Evolutionary conservation across 2,888 invertebrate species (phyloP).

Genomic region (Cerceris rybyensis): DNA sequence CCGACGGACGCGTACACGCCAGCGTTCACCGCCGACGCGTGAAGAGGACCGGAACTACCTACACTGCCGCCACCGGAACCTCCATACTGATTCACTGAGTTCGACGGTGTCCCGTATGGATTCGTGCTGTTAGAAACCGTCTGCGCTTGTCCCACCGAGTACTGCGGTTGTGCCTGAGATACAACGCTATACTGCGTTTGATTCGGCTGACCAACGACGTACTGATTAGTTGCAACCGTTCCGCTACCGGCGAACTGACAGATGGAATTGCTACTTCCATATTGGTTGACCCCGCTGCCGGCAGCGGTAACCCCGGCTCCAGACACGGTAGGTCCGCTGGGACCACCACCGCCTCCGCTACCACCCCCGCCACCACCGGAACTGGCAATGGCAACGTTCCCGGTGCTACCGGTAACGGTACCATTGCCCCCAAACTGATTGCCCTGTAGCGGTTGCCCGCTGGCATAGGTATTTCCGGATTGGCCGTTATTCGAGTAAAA

Average conservation of each 20-base stretch:
- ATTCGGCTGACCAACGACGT: constrained; percentile 64
- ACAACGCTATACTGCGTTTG: constrained; percentile 67
- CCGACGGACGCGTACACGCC: constrained; percentile 76
- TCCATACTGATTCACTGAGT: constrained; percentile 76
- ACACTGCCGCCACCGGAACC: constrained; percentile 27
- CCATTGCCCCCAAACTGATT: constrained; percentile 72
- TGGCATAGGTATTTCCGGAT: constrained; percentile 52
- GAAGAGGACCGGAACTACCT: constrained; percentile 49
- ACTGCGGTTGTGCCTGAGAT: constrained; percentile 67
- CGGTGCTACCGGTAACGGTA: too few species aligned
- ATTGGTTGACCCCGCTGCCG: constrained; percentile 62
- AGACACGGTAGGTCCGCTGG: too few species aligned
- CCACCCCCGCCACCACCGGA: too few species aligned
- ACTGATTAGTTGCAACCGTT: constrained; percentile 73
- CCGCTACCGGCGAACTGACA: constrained; percentile 71
- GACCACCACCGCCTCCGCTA: too few species aligned
- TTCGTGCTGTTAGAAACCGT: constrained; percentile 54
- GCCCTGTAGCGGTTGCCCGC: constrained; percentile 69
- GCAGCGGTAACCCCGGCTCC: constrained; percentile 1
- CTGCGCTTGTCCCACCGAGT: constrained; percentile 61
- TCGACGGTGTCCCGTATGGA: constrained; percentile 78
- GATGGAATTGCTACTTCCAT: constrained; percentile 72
- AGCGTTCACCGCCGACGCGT: constrained; percentile 65
- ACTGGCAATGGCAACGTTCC: too few species aligned
- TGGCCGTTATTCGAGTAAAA: constrained; percentile 72